These are phyloP conservation scores for Caenorhabditis sulstoni DNA, from an alignment of 2,888 invertebrate species.

Conservation along the genomic window DNA sequence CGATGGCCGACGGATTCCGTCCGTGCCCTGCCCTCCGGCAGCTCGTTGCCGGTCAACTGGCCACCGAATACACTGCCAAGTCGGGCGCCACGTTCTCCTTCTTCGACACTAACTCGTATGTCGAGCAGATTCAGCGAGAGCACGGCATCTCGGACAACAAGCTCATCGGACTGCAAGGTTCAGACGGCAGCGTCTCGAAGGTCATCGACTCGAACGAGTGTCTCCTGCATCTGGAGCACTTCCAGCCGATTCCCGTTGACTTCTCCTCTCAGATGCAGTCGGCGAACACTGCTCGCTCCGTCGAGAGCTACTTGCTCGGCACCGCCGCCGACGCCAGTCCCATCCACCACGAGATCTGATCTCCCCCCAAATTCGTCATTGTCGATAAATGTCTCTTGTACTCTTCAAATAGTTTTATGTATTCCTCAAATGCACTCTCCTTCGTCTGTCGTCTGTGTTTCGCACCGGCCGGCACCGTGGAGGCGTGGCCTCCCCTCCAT, in stretches of 20 bases:
- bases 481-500: no score
- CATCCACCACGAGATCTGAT: constrained; percentile 30
- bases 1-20: constrained; percentile 47
- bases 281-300: no score
- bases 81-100: neutral
- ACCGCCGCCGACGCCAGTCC: constrained; percentile 13
- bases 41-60: neutral
- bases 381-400: no score
- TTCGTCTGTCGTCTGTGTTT: no score
- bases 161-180: constrained; percentile 35
- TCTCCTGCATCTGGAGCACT: constrained; percentile 30
- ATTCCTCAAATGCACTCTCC: no score
- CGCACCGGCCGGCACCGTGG: no score
- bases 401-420: no score
- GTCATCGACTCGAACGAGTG: constrained; percentile 57
- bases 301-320: constrained; percentile 33
- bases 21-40: constrained; percentile 17
- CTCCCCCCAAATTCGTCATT: neutral
- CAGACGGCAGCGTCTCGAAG: constrained; percentile 22
- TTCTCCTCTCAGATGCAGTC: constrained; percentile 15
- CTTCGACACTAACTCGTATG: constrained; percentile 18
- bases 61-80: constrained; percentile 36
- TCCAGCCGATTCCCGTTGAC: constrained; percentile 44
- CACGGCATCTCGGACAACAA: constrained; percentile 41
- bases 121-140: constrained; percentile 24